Conservation (phyloP, 2,888 invertebrate genomes). For the Therioaphis trifolii region DNA sequence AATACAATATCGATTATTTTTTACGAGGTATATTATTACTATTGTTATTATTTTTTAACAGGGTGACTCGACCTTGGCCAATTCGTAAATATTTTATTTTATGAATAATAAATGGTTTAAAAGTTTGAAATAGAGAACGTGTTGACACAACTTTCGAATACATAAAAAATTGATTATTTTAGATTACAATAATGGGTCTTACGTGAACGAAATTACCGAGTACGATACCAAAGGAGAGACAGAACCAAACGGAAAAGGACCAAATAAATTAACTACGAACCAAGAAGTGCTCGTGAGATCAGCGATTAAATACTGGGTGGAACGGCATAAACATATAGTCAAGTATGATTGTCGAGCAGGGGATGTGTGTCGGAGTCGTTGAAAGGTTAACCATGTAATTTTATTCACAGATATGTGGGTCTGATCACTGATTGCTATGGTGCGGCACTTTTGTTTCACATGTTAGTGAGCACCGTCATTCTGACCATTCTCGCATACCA, state of each 20-base stretch:
- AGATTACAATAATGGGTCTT: conserved; percentile 17
- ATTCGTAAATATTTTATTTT: no score
- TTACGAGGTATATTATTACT: no score
- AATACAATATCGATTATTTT: no score
- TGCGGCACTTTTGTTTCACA: conserved; percentile 83
- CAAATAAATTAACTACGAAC: conserved; percentile 83
- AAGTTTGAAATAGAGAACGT: background rate
- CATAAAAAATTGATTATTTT: no score
- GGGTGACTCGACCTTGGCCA: no score
- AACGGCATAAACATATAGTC: conserved; percentile 87
- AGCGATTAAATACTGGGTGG: conserved; percentile 91
- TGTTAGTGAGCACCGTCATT: conserved; percentile 86
- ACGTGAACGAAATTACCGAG: conserved; percentile 43
- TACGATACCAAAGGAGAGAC: conserved; percentile 67
- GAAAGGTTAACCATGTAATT: background rate
- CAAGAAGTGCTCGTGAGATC: conserved; percentile 87
- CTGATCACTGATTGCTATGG: conserved; percentile 87
- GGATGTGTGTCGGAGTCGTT: background rate
- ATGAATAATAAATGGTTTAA: no score
- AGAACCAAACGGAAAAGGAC: conserved; percentile 73
- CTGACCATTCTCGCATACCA: conserved; percentile 86
- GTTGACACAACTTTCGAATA: no score
- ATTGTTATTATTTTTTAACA: no score
- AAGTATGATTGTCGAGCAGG: conserved; percentile 72
- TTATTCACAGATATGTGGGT: conserved; percentile 76